A percentile compares a stretch with the other conserved stretches of the same genome.
Evolutionary conservation across 2,888 invertebrate species (phyloP).

Genomic region (Cantharis nigra): DNA sequence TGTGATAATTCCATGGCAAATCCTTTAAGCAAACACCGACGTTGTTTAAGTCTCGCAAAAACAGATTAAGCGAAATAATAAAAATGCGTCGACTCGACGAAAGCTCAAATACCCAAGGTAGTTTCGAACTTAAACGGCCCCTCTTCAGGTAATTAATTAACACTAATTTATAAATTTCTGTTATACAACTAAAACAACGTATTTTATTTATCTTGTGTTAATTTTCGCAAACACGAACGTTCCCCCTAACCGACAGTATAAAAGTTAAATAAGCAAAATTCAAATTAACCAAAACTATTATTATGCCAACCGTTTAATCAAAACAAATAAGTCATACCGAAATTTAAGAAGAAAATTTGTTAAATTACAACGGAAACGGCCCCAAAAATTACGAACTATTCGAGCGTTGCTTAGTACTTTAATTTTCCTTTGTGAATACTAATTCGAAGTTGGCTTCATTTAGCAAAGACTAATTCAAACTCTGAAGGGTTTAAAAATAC

Average conservation of each 20-base stretch:
- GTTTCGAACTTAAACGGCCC: not conserved
- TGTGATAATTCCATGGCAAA: not conserved
- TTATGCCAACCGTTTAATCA: not conserved
- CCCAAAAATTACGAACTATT: not conserved
- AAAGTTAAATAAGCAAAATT: not conserved
- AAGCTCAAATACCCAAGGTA: not conserved
- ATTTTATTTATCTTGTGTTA: not conserved
- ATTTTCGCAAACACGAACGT: not conserved
- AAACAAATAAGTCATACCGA: not conserved
- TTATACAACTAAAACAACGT: not conserved
- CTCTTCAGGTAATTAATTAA: not conserved
- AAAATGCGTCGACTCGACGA: not conserved
- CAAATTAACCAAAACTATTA: not conserved
- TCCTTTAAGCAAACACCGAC: not conserved
- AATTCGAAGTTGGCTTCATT: not conserved
- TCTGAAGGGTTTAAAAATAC: not conserved
- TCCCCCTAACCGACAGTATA: not conserved
- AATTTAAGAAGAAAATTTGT: not conserved
- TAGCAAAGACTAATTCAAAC: not conserved
- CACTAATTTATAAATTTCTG: not conserved
- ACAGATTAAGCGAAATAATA: not conserved
- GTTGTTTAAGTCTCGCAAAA: not conserved
- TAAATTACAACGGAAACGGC: not conserved
- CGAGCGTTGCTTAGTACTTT: not conserved
- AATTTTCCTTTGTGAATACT: not conserved